Evolutionary conservation across 1,140 invertebrate genomes (phyloP), one percentile per base, ranked within the genome.

Genomic region (Temnothorax nylanderi): DNA sequence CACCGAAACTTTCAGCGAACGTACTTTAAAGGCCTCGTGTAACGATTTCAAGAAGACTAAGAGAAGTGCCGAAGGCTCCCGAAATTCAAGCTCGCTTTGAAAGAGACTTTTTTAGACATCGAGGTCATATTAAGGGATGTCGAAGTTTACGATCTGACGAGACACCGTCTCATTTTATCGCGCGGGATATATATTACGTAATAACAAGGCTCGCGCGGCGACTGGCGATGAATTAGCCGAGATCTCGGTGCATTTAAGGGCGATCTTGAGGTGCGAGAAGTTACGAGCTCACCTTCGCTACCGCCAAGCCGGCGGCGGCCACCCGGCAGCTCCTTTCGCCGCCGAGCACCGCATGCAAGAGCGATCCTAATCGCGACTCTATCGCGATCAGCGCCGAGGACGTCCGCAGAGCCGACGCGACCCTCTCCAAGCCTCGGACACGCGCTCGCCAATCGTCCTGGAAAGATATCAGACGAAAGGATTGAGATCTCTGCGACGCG

Each of bases 301-400:
- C 96, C 82, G 96, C 95, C 56, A 97, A 92, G 3, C 96, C 96
- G 6, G 96, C 95, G 82, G 96, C 95, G 49, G 95, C 96, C 10
- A 97, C 96, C 84, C 96, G 95, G 89, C 96, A 96, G 92, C 96
- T 96, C 74, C 95, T 93, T 93, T 97, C 96, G 89, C 96, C 95
- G 34, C 96, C 93, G 4, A 96, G 94, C 85, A 97, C 92, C 0
- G 95, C 96, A 78, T 96, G 95, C 60, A 98, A 94, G 77, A 98
- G 96, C 72, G 96, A 96, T 80, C 96, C 96, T 88, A 97, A 95
- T 93, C 97, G 95, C 2, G 97, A 96, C 88, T 96, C 95, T 34
- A 97, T 94, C 72, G 94, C 88, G 44, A 95, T 92, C 72, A 96
- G 87, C 16, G 95, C 96, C 32, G 95, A 94, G 2, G 96, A 94